Percentiles rank a stretch among this genome's conserved stretches.
Conservation (phyloP, 2,888 invertebrate species). For the Pristionchus mayeri region DNA sequence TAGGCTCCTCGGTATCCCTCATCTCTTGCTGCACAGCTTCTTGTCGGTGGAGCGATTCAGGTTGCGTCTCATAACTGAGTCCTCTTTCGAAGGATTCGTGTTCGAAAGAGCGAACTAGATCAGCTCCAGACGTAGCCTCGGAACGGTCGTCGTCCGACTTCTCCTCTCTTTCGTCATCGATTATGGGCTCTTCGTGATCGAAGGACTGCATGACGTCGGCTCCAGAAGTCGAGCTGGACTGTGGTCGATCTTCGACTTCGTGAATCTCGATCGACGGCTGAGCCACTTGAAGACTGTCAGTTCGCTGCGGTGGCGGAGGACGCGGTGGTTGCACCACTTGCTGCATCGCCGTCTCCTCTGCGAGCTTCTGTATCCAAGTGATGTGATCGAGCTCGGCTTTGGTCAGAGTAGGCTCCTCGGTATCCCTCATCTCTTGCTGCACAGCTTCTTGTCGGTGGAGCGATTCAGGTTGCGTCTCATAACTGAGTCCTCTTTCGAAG, state of each 20-base stretch:
- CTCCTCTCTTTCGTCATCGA: neutral
- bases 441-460: constrained; percentile 40
- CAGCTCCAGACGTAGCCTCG: constrained; percentile 50
- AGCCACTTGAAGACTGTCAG: neutral
- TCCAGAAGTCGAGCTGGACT: constrained; percentile 32
- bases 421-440: neutral
- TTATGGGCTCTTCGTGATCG: neutral
- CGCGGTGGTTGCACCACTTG: constrained; percentile 32
- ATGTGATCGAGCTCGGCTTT: constrained; percentile 61
- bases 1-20: constrained; percentile 49
- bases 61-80: constrained; percentile 5
- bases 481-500: neutral
- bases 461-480: neutral
- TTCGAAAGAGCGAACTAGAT: constrained; percentile 51
- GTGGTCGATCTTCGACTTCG: constrained; percentile 27
- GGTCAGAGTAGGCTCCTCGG: constrained; percentile 54
- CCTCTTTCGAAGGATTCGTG: constrained; percentile 47
- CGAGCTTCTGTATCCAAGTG: constrained; percentile 55
- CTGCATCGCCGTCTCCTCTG: constrained; percentile 58
- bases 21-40: constrained; percentile 14
- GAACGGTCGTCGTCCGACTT: neutral
- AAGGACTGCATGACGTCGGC: constrained; percentile 26
- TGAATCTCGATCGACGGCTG: constrained; percentile 42
- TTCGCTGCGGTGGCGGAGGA: constrained; percentile 27
- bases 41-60: neutral